Conservation (phyloP, 2,113 vertebrate genomes). For the Erythrolamprus reginae region DNA sequence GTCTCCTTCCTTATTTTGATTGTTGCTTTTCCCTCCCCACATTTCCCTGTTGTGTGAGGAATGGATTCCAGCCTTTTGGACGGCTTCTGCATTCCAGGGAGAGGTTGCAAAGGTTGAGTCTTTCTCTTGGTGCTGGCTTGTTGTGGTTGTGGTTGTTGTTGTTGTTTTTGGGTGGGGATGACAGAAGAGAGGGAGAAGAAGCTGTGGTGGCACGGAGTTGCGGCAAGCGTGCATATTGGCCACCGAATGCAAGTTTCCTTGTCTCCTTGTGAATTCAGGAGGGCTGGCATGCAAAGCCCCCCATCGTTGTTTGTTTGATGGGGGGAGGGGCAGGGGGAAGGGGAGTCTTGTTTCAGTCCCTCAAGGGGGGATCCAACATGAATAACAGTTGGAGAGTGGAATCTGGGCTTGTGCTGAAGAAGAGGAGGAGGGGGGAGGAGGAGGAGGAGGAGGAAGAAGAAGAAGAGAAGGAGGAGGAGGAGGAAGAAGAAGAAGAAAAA, state of each 20-base stretch:
- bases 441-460: too few relatives aligned
- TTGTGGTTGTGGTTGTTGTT: too few relatives aligned
- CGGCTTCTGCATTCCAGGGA: not conserved
- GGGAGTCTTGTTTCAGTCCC: slow-evolving; percentile 52
- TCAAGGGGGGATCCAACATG: slow-evolving; percentile 72
- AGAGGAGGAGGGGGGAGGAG: not conserved
- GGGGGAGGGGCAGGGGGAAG: too few relatives aligned
- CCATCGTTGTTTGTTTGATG: slow-evolving; percentile 67
- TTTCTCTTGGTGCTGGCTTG: not conserved
- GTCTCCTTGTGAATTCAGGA: too few relatives aligned
- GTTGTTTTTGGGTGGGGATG: too few relatives aligned
- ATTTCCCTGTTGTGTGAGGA: too few relatives aligned
- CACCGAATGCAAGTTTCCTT: too few relatives aligned
- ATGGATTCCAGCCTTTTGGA: not conserved
- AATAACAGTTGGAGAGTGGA: slow-evolving; percentile 78
- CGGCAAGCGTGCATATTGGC: accelerated
- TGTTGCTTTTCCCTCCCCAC: accelerated
- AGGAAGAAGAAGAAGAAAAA: too few relatives aligned
- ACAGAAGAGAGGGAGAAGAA: accelerated
- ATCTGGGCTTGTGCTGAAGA: slow-evolving; percentile 74
- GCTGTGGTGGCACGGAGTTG: not conserved
- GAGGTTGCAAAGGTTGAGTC: not conserved
- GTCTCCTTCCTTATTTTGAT: not conserved
- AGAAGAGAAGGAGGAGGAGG: too few relatives aligned
- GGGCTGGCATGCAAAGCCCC: slow-evolving; percentile 26